Conservation (phyloP, 2,113 vertebrate genomes). For the Carassius gibelio region DNA sequence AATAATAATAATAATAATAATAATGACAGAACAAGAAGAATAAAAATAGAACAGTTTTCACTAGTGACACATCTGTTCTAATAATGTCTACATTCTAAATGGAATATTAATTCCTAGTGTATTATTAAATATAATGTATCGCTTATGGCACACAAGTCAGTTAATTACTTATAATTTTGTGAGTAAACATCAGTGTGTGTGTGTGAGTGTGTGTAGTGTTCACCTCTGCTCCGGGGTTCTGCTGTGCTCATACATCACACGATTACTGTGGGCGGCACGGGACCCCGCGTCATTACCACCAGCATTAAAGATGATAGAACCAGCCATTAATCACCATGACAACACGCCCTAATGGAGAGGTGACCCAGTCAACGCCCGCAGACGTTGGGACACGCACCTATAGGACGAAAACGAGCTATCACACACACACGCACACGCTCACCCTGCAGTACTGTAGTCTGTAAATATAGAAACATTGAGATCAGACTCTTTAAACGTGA, state of each 20-base stretch:
- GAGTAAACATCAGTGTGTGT: conserved; percentile 91
- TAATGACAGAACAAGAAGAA: no score
- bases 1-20: neutral
- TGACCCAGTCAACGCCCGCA: conserved; percentile 91
- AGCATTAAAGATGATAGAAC: conserved; percentile 99
- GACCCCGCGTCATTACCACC: conserved; percentile 99
- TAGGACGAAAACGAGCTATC: conserved; percentile 11
- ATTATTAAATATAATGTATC: conserved; percentile 37
- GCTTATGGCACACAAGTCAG: conserved; percentile 63
- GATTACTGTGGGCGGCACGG: conserved; percentile 95
- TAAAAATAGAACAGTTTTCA: neutral
- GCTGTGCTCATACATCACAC: conserved; percentile 97
- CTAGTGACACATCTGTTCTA: neutral
- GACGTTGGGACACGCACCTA: conserved; percentile 77
- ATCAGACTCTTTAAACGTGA: conserved; percentile 33
- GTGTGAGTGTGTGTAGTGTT: conserved; percentile 97
- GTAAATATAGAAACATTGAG: conserved; percentile 46
- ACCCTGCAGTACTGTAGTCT: conserved; percentile 20
- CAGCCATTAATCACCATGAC: conserved; percentile 99
- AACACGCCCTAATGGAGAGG: conserved; percentile 99
- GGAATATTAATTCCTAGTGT: conserved; percentile 2
- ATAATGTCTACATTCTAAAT: conserved; percentile 5
- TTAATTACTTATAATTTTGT: conserved; percentile 98
- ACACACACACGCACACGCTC: neutral
- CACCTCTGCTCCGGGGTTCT: conserved; percentile 99